A percentile compares a stretch with the other conserved stretches of the same genome.
These are phyloP conservation scores for Cistogaster globosa DNA, from an alignment of 2,888 invertebrate species.

Conservation along the genomic window DNA sequence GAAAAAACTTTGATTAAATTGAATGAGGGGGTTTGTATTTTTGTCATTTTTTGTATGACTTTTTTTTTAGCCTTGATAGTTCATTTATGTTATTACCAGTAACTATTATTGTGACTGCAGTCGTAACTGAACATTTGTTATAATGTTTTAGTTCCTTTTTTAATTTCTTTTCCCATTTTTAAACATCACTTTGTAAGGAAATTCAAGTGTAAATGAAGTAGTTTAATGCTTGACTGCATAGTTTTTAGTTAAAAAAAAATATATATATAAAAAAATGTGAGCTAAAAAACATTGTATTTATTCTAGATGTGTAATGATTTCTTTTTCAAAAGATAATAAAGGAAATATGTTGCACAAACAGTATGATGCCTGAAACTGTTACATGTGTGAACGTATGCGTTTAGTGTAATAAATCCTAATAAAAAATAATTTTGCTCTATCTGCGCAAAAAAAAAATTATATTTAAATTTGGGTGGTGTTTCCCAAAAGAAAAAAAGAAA, in stretches of 20 bases:
- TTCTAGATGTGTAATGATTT: constrained; percentile 22
- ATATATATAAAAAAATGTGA: constrained; percentile 14
- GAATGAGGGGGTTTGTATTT: constrained; percentile 11
- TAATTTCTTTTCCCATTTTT: constrained; percentile 28
- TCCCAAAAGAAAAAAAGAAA: too few relatives aligned
- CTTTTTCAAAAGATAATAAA: background rate
- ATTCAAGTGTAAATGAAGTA: constrained; percentile 70
- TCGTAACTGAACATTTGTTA: constrained; percentile 15
- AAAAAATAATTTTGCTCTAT: too few relatives aligned
- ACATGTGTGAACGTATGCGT: too few relatives aligned
- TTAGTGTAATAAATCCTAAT: too few relatives aligned
- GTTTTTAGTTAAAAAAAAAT: constrained; percentile 35
- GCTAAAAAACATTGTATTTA: background rate
- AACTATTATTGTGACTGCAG: constrained; percentile 4
- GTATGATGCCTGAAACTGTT: too few relatives aligned
- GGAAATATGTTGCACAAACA: background rate
- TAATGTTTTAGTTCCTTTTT: background rate
- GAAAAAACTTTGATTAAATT: constrained; percentile 53
- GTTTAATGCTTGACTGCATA: constrained; percentile 71
- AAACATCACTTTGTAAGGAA: constrained; percentile 63
- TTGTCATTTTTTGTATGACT: constrained; percentile 25
- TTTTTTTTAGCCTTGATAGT: constrained; percentile 26
- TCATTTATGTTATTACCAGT: constrained; percentile 40
- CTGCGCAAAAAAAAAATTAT: too few relatives aligned
- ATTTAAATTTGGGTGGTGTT: too few relatives aligned